Conservation (phyloP, 2,888 invertebrate genomes). For the Caenorhabditis sp. region DNA sequence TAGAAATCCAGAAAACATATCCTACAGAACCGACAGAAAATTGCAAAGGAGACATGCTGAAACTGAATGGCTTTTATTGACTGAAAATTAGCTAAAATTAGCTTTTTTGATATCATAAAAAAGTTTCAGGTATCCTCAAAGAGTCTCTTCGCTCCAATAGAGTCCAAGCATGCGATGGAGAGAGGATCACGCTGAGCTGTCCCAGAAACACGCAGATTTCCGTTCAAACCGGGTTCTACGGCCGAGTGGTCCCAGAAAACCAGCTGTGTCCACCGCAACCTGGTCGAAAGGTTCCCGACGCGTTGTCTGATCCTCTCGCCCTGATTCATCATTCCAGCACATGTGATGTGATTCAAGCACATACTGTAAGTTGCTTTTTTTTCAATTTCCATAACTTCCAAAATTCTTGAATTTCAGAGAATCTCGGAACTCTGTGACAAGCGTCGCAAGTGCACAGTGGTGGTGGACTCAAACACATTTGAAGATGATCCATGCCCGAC, state of each 20-base stretch:
- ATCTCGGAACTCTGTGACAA: conserved; percentile 96
- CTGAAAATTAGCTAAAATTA: not conserved
- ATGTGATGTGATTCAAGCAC: conserved; percentile 82
- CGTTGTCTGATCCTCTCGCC: not conserved
- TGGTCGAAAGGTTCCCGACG: conserved; percentile 30
- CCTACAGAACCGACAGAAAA: too few species aligned
- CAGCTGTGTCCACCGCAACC: conserved; percentile 79
- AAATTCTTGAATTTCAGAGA: conserved; percentile 88
- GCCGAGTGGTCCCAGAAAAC: conserved; percentile 80
- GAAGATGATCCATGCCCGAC: conserved; percentile 93
- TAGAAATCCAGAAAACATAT: too few species aligned
- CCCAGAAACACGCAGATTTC: conserved; percentile 92
- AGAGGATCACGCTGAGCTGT: conserved; percentile 91
- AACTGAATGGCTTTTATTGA: not conserved
- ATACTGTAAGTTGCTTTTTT: conserved; percentile 69
- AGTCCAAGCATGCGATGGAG: conserved; percentile 93
- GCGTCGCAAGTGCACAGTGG: conserved; percentile 93
- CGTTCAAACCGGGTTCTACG: conserved; percentile 82
- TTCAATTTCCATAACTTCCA: too few species aligned
- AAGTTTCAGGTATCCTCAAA: conserved; percentile 90
- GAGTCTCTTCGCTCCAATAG: conserved; percentile 94
- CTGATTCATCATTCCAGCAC: conserved; percentile 54
- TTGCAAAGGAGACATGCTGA: not conserved
- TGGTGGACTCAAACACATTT: conserved; percentile 92
- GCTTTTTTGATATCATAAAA: not conserved